Evolutionary conservation across 2,797 vertebrate genomes (phyloP).

Genomic region (Antennarius maculatus): DNA sequence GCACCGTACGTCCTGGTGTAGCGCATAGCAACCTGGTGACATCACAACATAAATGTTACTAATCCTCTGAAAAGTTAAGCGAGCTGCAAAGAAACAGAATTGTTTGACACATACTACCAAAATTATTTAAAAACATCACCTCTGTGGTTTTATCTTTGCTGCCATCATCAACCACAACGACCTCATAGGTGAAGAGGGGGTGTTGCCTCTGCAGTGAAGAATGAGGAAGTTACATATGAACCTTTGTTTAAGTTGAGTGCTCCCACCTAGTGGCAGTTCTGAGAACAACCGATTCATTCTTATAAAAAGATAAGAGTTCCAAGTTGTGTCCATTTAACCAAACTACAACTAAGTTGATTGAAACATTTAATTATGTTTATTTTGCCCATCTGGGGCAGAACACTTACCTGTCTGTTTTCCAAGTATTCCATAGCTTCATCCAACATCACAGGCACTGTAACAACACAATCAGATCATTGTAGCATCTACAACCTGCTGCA

Average conservation of each 20-base stretch:
- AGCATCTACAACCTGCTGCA: not conserved
- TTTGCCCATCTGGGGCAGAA: not conserved
- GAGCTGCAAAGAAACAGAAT: not conserved
- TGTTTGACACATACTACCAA: not conserved
- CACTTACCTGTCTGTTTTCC: conserved; percentile 90
- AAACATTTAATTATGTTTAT: not conserved
- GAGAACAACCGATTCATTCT: not conserved
- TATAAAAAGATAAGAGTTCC: too few species aligned
- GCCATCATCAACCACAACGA: conserved; percentile 95
- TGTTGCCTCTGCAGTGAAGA: conserved; percentile 83
- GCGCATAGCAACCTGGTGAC: conserved; percentile 86
- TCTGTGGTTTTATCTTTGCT: conserved; percentile 94
- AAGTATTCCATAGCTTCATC: conserved; percentile 94
- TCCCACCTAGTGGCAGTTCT: conserved; percentile 62
- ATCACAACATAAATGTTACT: not conserved
- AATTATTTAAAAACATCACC: conserved; percentile 71
- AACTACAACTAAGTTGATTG: not conserved
- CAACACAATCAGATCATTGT: conserved; percentile 27
- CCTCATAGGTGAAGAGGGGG: conserved; percentile 90
- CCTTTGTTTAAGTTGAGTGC: conserved; percentile 21
- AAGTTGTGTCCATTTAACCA: not conserved
- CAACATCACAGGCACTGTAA: conserved; percentile 95
- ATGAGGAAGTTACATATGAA: not conserved
- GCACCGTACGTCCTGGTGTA: conserved; percentile 89
- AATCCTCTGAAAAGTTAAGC: not conserved